Evolutionary conservation across 2,797 vertebrate genomes (phyloP).

Genomic region (Hipposideros larvatus): DNA sequence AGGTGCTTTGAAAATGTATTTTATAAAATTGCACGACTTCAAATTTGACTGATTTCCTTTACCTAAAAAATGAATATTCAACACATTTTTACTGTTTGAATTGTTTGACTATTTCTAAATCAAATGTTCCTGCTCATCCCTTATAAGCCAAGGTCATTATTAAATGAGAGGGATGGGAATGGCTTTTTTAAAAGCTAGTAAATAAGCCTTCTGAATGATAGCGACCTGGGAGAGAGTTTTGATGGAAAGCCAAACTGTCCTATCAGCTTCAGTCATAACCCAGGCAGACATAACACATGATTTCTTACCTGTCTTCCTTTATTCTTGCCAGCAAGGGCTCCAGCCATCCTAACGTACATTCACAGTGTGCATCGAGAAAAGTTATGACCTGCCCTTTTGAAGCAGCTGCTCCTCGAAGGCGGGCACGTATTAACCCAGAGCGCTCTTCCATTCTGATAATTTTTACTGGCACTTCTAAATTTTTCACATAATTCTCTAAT

Average conservation of each 20-base stretch:
- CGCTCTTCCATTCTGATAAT: slow-evolving; percentile 97
- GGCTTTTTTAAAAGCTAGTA: neutral
- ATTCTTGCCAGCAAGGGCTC: slow-evolving; percentile 96
- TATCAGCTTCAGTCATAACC: neutral
- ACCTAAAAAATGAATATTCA: slow-evolving; percentile 19
- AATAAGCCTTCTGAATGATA: slow-evolving; percentile 50
- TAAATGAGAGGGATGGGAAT: neutral
- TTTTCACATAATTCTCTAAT: slow-evolving; percentile 93
- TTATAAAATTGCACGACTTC: neutral
- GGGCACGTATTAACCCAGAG: slow-evolving; percentile 96
- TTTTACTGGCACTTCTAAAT: slow-evolving; percentile 92
- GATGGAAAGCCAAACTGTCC: neutral
- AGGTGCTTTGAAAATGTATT: slow-evolving; percentile 1
- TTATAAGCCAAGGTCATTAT: neutral
- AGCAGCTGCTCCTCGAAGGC: slow-evolving; percentile 95
- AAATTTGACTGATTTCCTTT: neutral
- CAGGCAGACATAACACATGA: neutral
- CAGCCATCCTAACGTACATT: slow-evolving; percentile 97
- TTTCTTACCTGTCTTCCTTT: slow-evolving; percentile 95
- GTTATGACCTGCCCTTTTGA: slow-evolving; percentile 97
- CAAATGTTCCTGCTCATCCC: neutral
- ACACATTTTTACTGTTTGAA: neutral
- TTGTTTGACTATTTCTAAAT: slow-evolving; percentile 32
- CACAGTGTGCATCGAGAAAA: slow-evolving; percentile 99
- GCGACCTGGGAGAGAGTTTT: neutral